Base-by-base conservation (phyloP, 2,888 invertebrate species). In the Philhelius pedissequus region DNA sequence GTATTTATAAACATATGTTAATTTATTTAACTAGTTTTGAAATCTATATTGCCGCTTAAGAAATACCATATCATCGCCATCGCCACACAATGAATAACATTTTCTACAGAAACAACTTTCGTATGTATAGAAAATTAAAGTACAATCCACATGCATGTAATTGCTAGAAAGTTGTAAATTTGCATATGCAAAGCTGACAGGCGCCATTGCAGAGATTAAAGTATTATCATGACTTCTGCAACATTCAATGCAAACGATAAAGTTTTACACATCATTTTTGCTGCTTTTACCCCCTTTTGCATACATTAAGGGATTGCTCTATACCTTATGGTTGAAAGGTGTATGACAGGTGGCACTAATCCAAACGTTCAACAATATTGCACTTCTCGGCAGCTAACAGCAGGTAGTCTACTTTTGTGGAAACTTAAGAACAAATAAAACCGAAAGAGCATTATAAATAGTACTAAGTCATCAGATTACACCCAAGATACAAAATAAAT, bases 201-300 rank as follows among this genome's bases (percentile, higher is more conserved):
- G 30, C 52, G 35, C 43, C 52, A 64, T 32, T 64, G 64, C 38
- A 50, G 30, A 54, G 54, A 77, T 77, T 62, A 48, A 76, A 43
- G 62, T 62, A 70, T 77, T 64, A 71, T 56, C 64, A 70, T 64
- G 70, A 56, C 70, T 77, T 77, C 38, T 70, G 71, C 45, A 71
- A 70, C 64, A 70, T 70, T 70, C 62, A 70, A 62, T 77, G 35
- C 54, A 68, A 77, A 64, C 77, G 62, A 56, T 70, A 64, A 77
- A 77, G 77, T 62, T 77, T 70, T 56, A 60, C 43, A 52, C 76
- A 60, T 60, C 9, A 77, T 54, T 54, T 77, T 70, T 45, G 52
- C 68, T 52, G 60, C 60, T 32, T 38, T 56, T 25, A 54, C 11
- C 52, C 58, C 50, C 11, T 32, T 69, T 27, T 52, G 60, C 52